Base-by-base conservation (phyloP, 2,888 invertebrate species). In the Crematogaster levior region DNA sequence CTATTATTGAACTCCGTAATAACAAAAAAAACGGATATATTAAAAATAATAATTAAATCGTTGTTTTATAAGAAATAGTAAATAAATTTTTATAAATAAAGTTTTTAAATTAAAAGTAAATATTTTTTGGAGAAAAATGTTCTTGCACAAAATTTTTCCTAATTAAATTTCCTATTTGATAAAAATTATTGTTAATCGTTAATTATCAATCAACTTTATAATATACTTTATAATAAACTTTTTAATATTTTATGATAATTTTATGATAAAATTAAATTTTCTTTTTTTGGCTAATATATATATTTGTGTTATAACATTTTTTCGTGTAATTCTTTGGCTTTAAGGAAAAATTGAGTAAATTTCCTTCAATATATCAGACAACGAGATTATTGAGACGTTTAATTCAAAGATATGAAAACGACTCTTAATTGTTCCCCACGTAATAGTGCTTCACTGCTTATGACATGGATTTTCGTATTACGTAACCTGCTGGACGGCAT, bases 401-500 rank as follows among this genome's bases (percentile, higher is more conserved):
- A 56, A 43, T 46, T 24, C 18, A 21, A 18, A 58, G 46, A 53
- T 27, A 58, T 34, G 46, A 7, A 7, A 40, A n/a, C 21, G 1
- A 10, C 66, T n/a, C 40, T 77, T 79, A 79, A 68, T 77, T 77
- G 56, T 43, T 77, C 18, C 5, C 43, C 58, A 40, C 56, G 56
- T 79, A 37, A 56, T n/a, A 56, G 24, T 68, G 46, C 21, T 51
- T 66, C 53, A 21, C 34, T 77, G 53, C 77, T 79, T 68, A 79
- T 43, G 9, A 34, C 34, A 77, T 30, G 21, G 66, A 56, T 66
- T 77, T 79, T 79, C 68, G 56, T 46, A 34, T 79, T 79, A 79
- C 46, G 43, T 79, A 79, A 79, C 56, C 10, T 18, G 43, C 30
- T 68, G 77, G 34, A 68, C 68, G 68, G 66, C 56, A 77, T 66